phyloP scores from a whole-genome alignment of 2,888 invertebrate species.

The Deroplatys truncata region DNA sequence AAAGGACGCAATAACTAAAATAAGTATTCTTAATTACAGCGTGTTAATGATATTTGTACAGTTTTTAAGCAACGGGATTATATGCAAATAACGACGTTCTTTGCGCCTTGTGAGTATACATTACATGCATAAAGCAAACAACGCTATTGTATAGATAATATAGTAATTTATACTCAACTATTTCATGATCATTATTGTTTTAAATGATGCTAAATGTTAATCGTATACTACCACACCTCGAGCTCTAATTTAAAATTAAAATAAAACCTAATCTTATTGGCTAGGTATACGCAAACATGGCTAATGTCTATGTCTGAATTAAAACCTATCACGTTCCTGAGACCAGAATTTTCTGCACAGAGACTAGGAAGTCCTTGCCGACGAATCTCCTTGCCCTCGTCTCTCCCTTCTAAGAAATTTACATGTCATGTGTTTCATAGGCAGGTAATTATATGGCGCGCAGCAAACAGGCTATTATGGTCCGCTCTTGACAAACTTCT shows the following conservation, averaged over 20 bases:
- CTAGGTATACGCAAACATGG: background rate
- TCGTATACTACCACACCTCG: background rate
- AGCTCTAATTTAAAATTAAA: background rate
- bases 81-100: too few relatives aligned
- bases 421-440: background rate
- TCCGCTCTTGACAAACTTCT: background rate
- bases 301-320: background rate
- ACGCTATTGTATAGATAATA: background rate
- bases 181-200: background rate
- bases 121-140: background rate
- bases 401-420: background rate
- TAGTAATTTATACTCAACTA: background rate
- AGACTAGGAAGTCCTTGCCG: background rate
- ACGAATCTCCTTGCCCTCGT: background rate
- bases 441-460: background rate
- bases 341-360: background rate
- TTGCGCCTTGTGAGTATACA: background rate
- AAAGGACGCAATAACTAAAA: too few relatives aligned
- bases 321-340: background rate
- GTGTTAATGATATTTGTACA: too few relatives aligned
- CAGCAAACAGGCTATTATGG: background rate
- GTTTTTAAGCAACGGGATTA: too few relatives aligned
- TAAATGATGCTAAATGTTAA: background rate
- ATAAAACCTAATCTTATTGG: background rate
- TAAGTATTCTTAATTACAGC: too few relatives aligned